These are phyloP conservation scores for Cephus nigrinus DNA, from an alignment of 2,888 invertebrate genomes.

Conservation along the genomic window DNA sequence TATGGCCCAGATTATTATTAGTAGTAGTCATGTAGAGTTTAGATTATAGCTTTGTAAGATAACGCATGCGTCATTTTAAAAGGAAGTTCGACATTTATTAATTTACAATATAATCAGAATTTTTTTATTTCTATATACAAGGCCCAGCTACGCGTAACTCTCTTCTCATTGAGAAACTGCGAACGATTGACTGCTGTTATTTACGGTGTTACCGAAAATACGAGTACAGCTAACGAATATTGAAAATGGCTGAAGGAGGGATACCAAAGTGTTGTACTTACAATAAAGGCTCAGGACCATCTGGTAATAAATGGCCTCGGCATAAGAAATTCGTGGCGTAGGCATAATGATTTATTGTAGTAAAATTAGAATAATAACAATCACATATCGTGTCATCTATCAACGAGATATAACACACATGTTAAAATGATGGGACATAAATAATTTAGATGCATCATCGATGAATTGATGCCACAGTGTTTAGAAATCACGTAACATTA, in stretches of 20 bases:
- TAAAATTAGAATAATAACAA: constrained; percentile 67
- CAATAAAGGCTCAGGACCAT: background rate
- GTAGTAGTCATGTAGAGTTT: background rate
- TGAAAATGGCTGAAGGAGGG: background rate
- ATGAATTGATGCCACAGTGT: constrained; percentile 59
- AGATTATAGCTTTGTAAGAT: background rate
- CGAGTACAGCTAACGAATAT: background rate
- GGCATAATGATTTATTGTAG: constrained; percentile 61
- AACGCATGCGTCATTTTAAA: background rate
- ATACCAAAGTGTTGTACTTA: background rate
- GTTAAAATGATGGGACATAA: constrained; percentile 64
- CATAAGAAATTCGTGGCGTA: background rate
- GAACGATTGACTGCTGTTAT: background rate
- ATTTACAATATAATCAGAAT: background rate
- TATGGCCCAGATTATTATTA: background rate
- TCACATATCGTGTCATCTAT: constrained; percentile 66
- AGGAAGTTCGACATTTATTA: background rate
- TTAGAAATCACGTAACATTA: constrained; percentile 66
- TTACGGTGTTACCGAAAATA: background rate
- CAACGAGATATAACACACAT: constrained; percentile 64
- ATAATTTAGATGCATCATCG: constrained; percentile 61
- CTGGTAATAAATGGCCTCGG: background rate
- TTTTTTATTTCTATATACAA: background rate
- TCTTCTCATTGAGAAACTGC: background rate
- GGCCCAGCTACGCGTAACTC: background rate